Evolutionary conservation across 2,113 vertebrate genomes (phyloP).

Genomic region (Strigops habroptila): DNA sequence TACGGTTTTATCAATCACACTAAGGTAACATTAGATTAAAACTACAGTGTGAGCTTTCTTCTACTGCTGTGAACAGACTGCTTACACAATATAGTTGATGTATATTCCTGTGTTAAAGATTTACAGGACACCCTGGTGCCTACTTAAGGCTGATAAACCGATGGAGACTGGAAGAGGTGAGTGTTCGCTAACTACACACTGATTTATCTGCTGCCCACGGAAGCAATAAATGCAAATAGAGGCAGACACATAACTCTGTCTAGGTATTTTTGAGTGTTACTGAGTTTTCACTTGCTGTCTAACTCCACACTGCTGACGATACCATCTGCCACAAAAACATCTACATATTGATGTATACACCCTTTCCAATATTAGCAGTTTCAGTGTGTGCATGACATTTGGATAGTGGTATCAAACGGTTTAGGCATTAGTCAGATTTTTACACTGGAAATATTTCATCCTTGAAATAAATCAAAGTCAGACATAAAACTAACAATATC

Average conservation of each 20-base stretch:
- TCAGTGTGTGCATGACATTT: neutral
- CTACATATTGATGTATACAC: neutral
- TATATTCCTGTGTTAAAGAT: constrained; percentile 77
- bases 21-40: neutral
- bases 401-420: neutral
- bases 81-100: neutral
- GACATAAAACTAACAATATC: neutral
- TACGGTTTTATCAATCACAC: neutral
- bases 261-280: neutral
- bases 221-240: neutral
- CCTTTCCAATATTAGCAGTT: neutral
- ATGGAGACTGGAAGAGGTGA: constrained; percentile 93
- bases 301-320: neutral
- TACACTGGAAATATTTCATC: neutral
- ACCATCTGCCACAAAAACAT: neutral
- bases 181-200: neutral
- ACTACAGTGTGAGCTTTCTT: neutral
- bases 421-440: neutral
- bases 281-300: neutral
- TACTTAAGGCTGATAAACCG: constrained; percentile 92
- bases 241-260: neutral
- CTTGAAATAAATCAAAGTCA: neutral
- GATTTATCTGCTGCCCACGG: neutral
- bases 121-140: constrained; percentile 91
- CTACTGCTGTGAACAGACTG: neutral